Evolutionary conservation across 53 echinoderm and acorn worm species (phyloP).

Genomic region (Holothuria scabra): DNA sequence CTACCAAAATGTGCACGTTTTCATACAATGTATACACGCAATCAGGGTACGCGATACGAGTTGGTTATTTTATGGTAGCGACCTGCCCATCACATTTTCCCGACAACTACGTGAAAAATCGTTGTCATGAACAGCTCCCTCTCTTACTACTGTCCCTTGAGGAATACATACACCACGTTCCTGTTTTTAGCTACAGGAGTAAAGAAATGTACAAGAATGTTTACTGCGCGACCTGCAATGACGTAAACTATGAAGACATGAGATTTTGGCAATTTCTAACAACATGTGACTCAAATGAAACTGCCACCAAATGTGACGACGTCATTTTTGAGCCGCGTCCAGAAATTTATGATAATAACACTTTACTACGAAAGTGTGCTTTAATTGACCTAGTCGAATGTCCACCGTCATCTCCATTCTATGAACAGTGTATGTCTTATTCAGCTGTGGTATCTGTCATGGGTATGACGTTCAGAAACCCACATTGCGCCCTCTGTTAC

Average conservation of each 20-base stretch:
- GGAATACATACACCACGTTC: slow-evolving; percentile 4
- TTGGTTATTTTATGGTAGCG: background rate
- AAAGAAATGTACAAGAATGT: background rate
- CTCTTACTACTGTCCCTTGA: background rate
- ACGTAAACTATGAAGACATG: background rate
- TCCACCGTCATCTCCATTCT: background rate
- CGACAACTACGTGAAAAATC: background rate
- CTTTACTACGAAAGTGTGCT: background rate
- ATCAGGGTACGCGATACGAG: no score
- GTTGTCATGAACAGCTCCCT: background rate
- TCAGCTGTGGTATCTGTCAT: background rate
- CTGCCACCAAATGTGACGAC: background rate
- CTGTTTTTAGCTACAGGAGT: background rate
- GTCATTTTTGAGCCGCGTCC: background rate
- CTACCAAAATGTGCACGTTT: no score
- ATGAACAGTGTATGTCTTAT: background rate
- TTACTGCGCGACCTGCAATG: background rate
- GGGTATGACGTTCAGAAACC: background rate
- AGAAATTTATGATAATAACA: background rate
- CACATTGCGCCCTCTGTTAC: background rate
- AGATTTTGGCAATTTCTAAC: background rate
- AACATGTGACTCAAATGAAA: background rate
- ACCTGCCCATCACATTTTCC: background rate
- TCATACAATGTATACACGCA: no score
- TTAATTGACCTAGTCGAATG: background rate